Evolutionary conservation across 2,888 invertebrate genomes (phyloP).

Genomic region (Carpatolechia fugitivella): DNA sequence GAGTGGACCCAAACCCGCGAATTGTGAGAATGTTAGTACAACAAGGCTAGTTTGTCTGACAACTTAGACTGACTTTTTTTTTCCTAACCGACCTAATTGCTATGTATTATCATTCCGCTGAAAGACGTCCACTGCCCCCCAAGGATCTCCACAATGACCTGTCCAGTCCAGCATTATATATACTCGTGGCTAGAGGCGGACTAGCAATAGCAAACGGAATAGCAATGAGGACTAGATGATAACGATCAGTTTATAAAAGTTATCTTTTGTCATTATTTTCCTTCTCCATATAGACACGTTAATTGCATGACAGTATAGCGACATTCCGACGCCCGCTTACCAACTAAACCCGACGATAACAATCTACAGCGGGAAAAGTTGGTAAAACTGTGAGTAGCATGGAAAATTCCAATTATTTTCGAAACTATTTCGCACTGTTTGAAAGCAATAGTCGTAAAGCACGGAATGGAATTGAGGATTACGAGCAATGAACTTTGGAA

Average conservation of each 20-base stretch:
- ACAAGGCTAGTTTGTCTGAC: no score
- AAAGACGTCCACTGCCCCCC: no score
- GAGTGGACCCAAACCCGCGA: no score
- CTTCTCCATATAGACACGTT: neutral
- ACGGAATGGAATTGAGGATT: slow-evolving; percentile 5
- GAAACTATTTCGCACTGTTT: neutral
- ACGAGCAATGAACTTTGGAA: neutral
- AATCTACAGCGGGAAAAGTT: slow-evolving; percentile 2
- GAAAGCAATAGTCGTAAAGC: slow-evolving; percentile 3
- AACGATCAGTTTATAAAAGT: neutral
- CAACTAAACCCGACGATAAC: neutral
- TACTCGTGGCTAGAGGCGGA: no score
- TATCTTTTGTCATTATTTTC: neutral
- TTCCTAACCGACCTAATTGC: no score
- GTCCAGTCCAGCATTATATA: no score
- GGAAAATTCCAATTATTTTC: slow-evolving; percentile 1
- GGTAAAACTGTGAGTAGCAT: neutral
- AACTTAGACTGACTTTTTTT: no score
- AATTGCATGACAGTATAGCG: neutral
- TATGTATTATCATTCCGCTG: no score
- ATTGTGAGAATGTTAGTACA: no score
- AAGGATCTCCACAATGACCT: no score
- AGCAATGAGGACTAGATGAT: no score
- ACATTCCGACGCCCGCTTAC: neutral
- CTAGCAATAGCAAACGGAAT: no score